Base-by-base conservation (phyloP, 2,888 invertebrate genomes). In the Aquatica leii region DNA sequence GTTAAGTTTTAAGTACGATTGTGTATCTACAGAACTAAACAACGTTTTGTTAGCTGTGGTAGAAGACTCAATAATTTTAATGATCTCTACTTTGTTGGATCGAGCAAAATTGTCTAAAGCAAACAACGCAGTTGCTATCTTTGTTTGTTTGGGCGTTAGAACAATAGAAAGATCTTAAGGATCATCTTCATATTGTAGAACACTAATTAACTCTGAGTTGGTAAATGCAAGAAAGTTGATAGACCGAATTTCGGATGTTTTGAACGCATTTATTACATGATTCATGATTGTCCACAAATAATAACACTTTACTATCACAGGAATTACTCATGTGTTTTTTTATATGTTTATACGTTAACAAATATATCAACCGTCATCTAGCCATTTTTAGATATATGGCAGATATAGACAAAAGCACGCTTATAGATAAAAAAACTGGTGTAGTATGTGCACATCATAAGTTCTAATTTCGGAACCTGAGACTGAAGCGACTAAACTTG, bases 221-320 rank as follows among this genome's bases (percentile, higher is more conserved):
- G 2, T 24, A 24, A 24, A 24, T 24, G 24, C 24, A 24, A 24
- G 24, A 24, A 6, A 24, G 24, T 6, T 24, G 24, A 24, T 24
- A 24, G 24, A 6, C 24, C 6, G 6, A 24, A 24, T 24, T 24
- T 6, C 24, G 24, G 6, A 24, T 24, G n/a, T n/a, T 31, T 31
- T 31, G 31, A 31, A 6, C 9, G 31, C 31, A 31, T 31, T 37
- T 37, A 11, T 11, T 37, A 37, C 2, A 37, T 37, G 66, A 59
- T 49, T 63, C 66, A 51, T 73, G 71, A 59, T 73, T 73, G 56
- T 73, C 70, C 53, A 73, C 48, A 6, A 73, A 14, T 0, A 72
- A 31, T 6, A 73, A 34, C n/a, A 67, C 35, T 49, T 67, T 31
- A 31, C 9, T 31, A 31, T 31, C 31, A 31, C 31, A 6, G 31